Evolutionary conservation across 1,140 invertebrate genomes (phyloP), one percentile per base, ranked within the genome.

Genomic region (Diprion similis): DNA sequence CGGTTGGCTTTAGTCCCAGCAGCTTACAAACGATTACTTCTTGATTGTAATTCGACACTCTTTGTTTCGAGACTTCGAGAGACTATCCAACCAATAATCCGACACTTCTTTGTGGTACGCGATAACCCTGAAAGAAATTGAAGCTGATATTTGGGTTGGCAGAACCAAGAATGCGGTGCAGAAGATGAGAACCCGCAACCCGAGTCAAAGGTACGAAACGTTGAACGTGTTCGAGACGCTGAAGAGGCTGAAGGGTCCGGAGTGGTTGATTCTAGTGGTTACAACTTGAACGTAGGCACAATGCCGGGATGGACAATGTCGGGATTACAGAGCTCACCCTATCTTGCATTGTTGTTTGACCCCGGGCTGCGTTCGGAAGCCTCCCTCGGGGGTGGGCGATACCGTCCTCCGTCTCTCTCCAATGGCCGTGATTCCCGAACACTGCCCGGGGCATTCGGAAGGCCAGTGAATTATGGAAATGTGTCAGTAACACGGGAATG

Each of bases 381-480:
- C 6, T 37, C 24, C 24, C 24, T 37, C 24, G 24, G 24, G 24
- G 24, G 24, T 37, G 24, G 6, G 24, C 24, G 24, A 37, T 37
- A 37, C 24, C n/a, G n/a, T n/a, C n/a, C n/a, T 37, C 24, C 24
- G 24, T 37, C 24, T 37, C 24, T 37, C 24, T 37, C 24, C 24
- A 37, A 37, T 6, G 24, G 6, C 24, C 24, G 24, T 37, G 24
- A 37, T 37, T 37, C 24, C 24, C 24, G 24, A 37, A 37, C 24
- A 37, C 24, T 37, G 24, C 24, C 24, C 24, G 24, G 24, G 24
- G 2, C 51, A 8, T n/a, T 11, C 11, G 51, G 51, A 13, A 8
- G 51, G n/a, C 51, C 51, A 59, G 51, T 59, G 51, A 59, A 59
- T 59, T 59, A 59, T 59, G 51, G 51, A 59, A 59, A 59, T 59